These are phyloP conservation scores for Holocentrus rufus DNA, from an alignment of 2,797 vertebrate species.

Conservation along the genomic window DNA sequence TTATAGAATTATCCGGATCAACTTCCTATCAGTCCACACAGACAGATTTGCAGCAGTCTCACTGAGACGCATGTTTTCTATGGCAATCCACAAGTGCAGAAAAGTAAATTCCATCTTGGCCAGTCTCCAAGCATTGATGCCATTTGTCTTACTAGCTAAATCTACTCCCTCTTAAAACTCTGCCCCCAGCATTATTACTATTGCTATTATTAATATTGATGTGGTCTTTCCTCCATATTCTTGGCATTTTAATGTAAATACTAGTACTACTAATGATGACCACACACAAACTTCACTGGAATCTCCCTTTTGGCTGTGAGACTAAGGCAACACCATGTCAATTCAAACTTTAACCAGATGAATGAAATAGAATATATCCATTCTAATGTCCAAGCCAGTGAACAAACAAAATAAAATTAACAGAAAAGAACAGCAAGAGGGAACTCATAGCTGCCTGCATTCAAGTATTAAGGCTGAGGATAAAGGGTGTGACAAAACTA, in stretches of 20 bases:
- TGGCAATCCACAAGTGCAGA: conserved; percentile 36
- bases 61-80: conserved; percentile 48
- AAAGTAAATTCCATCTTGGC: conserved; percentile 41
- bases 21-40: conserved; percentile 67
- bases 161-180: conserved; percentile 4
- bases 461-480: neutral
- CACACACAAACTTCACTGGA: neutral
- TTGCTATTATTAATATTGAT: neutral
- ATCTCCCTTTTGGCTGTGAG: too few relatives aligned
- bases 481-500: conserved; percentile 15
- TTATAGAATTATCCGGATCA: conserved; percentile 70
- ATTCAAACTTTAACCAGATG: neutral
- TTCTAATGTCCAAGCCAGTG: neutral
- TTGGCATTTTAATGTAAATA: conserved; percentile 11
- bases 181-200: neutral
- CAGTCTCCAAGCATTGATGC: conserved; percentile 12
- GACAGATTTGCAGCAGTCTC: conserved; percentile 67
- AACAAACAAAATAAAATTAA: neutral
- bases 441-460: neutral
- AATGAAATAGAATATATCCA: neutral
- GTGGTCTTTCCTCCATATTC: too few relatives aligned
- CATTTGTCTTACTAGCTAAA: conserved; percentile 37
- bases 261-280: neutral
- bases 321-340: neutral
- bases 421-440: neutral